phyloP scores from a whole-genome alignment of 2,888 invertebrate genomes.

The Monopis laevigella region DNA sequence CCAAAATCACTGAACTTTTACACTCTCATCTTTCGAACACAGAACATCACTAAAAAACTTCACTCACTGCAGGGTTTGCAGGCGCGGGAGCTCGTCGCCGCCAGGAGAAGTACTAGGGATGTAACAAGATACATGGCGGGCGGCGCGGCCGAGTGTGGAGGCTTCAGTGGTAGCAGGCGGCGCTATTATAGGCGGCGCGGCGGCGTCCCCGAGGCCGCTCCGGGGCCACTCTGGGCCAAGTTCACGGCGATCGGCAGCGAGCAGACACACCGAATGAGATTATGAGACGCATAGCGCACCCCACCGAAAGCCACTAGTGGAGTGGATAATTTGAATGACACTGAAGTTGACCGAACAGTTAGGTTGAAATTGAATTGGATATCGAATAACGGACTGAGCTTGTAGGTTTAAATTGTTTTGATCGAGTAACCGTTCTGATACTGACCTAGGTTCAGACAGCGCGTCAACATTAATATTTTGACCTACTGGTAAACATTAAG shows the following conservation, averaged over 20 bases:
- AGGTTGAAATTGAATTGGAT: no score
- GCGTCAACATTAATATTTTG: no score
- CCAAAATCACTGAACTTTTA: no score
- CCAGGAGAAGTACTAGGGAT: conserved; percentile 28
- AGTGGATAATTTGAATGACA: no score
- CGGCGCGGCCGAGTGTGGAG: conserved; percentile 52
- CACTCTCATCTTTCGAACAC: neutral
- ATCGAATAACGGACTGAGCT: no score
- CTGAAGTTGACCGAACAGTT: no score
- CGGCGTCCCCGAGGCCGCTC: conserved; percentile 54
- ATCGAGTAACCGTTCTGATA: no score
- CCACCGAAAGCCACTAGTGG: no score
- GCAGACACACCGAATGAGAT: neutral
- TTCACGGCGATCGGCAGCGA: conserved; percentile 2
- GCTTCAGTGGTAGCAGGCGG: conserved; percentile 56
- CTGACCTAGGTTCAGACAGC: no score
- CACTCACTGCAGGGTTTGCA: conserved; percentile 63
- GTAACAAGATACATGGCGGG: conserved; percentile 29
- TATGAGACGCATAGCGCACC: conserved; percentile 2
- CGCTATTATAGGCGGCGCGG: conserved; percentile 65
- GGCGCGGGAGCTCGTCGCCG: conserved; percentile 22
- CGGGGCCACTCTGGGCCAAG: conserved; percentile 52
- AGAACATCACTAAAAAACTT: conserved; percentile 20
- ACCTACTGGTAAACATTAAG: no score
- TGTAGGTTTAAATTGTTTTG: no score